Conservation (phyloP, 1,140 invertebrate genomes). For the Neodiprion pinetum region DNA sequence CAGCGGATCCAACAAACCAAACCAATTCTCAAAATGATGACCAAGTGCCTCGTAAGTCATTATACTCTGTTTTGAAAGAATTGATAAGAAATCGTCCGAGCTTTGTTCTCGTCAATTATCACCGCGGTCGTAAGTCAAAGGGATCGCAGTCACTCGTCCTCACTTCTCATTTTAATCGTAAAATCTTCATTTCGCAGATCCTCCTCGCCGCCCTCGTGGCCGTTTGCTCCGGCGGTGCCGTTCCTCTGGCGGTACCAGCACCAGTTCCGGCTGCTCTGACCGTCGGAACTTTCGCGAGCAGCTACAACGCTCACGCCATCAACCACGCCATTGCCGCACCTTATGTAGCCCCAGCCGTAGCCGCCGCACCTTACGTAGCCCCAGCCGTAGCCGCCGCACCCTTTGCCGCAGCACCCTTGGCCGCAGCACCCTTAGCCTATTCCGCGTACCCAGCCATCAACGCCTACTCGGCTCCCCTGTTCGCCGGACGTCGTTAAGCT, state of each 20-base stretch:
- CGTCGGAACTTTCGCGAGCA: slow-evolving; percentile 67
- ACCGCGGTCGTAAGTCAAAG: neutral
- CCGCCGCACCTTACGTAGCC: slow-evolving; percentile 45
- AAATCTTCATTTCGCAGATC: slow-evolving; percentile 52
- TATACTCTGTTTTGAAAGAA: slow-evolving; percentile 11
- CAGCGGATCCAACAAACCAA: slow-evolving; percentile 44
- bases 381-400: slow-evolving; percentile 37
- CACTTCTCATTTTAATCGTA: neutral
- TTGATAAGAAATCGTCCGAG: neutral
- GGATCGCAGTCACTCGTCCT: neutral
- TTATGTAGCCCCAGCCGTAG: slow-evolving; percentile 56
- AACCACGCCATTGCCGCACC: slow-evolving; percentile 69
- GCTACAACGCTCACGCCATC: slow-evolving; percentile 69
- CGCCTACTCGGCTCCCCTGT: slow-evolving; percentile 29
- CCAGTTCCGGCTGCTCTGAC: slow-evolving; percentile 63
- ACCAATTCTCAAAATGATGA: slow-evolving; percentile 62
- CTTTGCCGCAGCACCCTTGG: slow-evolving; percentile 25
- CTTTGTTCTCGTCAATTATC: too few species aligned
- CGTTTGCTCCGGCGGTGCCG: slow-evolving; percentile 49
- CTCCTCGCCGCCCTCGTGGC: slow-evolving; percentile 58
- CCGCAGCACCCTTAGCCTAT: slow-evolving; percentile 31
- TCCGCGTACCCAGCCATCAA: slow-evolving; percentile 31
- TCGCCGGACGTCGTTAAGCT: slow-evolving; percentile 41
- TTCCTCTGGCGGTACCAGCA: slow-evolving; percentile 54
- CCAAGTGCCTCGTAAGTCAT: slow-evolving; percentile 65